Conservation (phyloP, 2,797 vertebrate genomes). For the Dendrocincla fuliginosa region DNA sequence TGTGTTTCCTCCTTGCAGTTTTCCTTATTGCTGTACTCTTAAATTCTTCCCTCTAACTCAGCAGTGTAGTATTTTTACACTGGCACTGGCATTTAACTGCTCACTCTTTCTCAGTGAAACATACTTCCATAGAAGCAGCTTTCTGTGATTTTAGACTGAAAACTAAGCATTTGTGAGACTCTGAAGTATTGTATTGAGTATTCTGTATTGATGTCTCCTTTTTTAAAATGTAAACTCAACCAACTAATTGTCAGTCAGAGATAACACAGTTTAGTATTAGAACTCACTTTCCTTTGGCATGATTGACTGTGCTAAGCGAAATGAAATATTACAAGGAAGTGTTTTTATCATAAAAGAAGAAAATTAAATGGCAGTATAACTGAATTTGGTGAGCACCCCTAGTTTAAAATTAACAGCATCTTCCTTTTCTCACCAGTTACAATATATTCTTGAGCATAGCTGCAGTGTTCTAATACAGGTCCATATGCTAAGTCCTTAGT, state of each 20-base stretch:
- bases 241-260: not conserved
- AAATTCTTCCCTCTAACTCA: not conserved
- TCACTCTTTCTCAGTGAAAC: not conserved
- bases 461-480: not conserved
- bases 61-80: not conserved
- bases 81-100: not conserved
- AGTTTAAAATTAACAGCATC: not conserved
- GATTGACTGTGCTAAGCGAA: not conserved
- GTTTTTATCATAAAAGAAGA: not conserved
- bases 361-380: not conserved
- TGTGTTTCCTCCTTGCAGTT: not conserved
- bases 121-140: not conserved
- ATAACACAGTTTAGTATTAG: not conserved
- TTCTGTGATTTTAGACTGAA: not conserved
- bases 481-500: not conserved
- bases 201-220: not conserved
- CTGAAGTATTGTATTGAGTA: not conserved
- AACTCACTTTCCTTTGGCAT: not conserved
- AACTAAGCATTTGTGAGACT: not conserved
- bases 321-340: not conserved
- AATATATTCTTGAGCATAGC: not conserved
- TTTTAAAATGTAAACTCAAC: not conserved
- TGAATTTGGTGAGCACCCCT: not conserved
- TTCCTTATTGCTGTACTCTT: not conserved
- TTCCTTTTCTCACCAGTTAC: not conserved